A percentile compares a stretch with the other conserved stretches of the same genome.
phyloP scores from a whole-genome alignment of 2,113 vertebrate genomes.

The Salvelinus fontinalis region DNA sequence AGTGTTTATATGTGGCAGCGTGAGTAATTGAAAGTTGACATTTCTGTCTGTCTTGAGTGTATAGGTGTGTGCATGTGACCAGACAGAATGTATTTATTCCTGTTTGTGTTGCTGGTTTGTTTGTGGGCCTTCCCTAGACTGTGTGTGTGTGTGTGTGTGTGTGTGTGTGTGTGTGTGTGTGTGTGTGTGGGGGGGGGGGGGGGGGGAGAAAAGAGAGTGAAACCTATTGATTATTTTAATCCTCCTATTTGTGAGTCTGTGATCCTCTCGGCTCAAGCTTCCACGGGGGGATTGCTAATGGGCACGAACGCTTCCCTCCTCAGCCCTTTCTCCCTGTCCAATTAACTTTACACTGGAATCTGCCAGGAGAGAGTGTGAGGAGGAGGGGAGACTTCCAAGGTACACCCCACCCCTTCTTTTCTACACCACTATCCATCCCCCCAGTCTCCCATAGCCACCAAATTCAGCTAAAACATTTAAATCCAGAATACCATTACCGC shows the following conservation, averaged over 20 bases:
- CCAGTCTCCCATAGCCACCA: constrained; percentile 36
- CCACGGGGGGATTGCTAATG: constrained; percentile 73
- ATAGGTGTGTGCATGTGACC: not conserved
- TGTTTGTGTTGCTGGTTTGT: constrained; percentile 6
- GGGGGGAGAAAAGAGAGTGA: constrained; percentile 46
- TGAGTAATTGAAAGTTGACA: not conserved
- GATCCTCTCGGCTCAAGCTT: constrained; percentile 67
- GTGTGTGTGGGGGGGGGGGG: constrained; percentile 8
- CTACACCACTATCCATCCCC: constrained; percentile 37
- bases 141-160: constrained; percentile 2
- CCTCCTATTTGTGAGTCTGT: constrained; percentile 76
- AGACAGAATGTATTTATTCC: not conserved
- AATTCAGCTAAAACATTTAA: constrained; percentile 30
- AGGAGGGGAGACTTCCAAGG: constrained; percentile 16
- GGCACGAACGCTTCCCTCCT: constrained; percentile 66
- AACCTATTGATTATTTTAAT: constrained; percentile 79
- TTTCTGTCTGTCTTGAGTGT: constrained; percentile 5
- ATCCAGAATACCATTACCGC: constrained; percentile 43
- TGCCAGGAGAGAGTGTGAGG: constrained; percentile 37
- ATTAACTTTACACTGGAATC: constrained; percentile 68
- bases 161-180: constrained; percentile 1
- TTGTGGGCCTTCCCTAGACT: not conserved
- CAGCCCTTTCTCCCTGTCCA: constrained; percentile 69
- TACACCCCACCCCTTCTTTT: constrained; percentile 9
- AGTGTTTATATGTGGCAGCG: not conserved